Percentiles rank a stretch among this genome's conserved stretches.
Conservation (phyloP, 2,888 invertebrate genomes). For the Eretmocerus hayati region DNA sequence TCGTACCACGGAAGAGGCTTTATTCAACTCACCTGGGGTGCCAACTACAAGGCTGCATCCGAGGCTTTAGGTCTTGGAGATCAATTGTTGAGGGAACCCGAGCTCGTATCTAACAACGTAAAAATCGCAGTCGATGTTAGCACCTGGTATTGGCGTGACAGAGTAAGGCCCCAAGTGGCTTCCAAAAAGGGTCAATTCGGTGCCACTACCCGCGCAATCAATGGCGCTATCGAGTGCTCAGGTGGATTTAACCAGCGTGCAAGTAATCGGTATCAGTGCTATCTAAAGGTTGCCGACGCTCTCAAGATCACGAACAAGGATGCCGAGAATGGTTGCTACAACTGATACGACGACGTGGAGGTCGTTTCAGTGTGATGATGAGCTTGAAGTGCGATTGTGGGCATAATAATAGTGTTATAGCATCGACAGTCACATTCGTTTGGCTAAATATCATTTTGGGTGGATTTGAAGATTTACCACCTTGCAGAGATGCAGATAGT, state of each 20-base stretch:
- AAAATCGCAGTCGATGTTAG: neutral
- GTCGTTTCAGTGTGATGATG: too few species aligned
- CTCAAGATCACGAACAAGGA: neutral
- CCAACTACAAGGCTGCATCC: slow-evolving; percentile 8
- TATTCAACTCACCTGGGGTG: slow-evolving; percentile 10
- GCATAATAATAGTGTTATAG: too few species aligned
- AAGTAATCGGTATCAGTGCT: slow-evolving; percentile 1
- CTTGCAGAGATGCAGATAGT: too few species aligned
- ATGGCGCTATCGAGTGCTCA: slow-evolving; percentile 5
- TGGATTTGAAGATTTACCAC: too few species aligned
- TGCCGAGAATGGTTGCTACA: slow-evolving; percentile 10
- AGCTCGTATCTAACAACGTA: neutral
- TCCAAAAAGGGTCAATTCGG: neutral
- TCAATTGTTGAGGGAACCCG: neutral
- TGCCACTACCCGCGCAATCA: slow-evolving; percentile 5
- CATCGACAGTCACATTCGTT: too few species aligned
- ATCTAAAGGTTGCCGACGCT: slow-evolving; percentile 5
- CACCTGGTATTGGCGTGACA: neutral
- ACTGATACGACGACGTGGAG: too few species aligned
- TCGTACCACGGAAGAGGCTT: slow-evolving; percentile 9
- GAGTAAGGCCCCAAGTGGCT: neutral
- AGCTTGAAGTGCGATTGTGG: too few species aligned
- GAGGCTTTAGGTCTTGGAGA: neutral
- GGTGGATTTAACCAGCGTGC: slow-evolving; percentile 1
- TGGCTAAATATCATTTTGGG: too few species aligned